These are phyloP conservation scores for Vicugna pacos DNA, from an alignment of 2,113 vertebrate species.

Conservation along the genomic window DNA sequence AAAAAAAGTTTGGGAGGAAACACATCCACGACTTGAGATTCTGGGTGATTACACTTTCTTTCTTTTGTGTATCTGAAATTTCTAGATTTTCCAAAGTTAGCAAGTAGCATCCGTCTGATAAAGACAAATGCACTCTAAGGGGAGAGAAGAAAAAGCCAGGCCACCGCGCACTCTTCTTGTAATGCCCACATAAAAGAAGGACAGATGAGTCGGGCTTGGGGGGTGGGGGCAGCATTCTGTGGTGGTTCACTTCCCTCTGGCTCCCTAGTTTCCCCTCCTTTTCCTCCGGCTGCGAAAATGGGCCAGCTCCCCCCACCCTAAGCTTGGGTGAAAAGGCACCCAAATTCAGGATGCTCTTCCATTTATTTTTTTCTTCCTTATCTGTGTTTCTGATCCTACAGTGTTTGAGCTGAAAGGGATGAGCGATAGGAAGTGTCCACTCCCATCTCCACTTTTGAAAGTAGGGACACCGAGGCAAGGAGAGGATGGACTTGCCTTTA, in stretches of 20 bases:
- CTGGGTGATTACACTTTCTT: background rate
- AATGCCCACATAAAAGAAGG: background rate
- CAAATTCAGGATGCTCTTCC: background rate
- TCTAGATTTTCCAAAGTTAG: background rate
- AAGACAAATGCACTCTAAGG: background rate
- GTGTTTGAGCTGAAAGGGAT: background rate
- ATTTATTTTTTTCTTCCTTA: background rate
- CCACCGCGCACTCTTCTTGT: accelerated
- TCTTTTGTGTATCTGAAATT: conserved; percentile 25
- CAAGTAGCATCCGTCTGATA: background rate
- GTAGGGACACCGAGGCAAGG: background rate
- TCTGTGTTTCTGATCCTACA: background rate
- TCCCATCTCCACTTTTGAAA: background rate
- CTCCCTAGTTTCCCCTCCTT: conserved; percentile 30
- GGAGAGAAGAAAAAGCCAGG: background rate
- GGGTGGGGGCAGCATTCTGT: accelerated
- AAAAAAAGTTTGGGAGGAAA: background rate
- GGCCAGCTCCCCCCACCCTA: background rate
- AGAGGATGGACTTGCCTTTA: background rate
- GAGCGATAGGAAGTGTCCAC: too few relatives aligned
- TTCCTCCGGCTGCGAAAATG: background rate
- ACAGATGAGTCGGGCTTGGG: accelerated
- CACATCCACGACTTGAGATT: accelerated
- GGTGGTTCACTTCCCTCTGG: background rate
- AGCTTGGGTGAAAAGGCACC: background rate